Evolutionary conservation across 92 coral and sea anemone genomes (phyloP).

Genomic region (Parazoanthus atlanticus): DNA sequence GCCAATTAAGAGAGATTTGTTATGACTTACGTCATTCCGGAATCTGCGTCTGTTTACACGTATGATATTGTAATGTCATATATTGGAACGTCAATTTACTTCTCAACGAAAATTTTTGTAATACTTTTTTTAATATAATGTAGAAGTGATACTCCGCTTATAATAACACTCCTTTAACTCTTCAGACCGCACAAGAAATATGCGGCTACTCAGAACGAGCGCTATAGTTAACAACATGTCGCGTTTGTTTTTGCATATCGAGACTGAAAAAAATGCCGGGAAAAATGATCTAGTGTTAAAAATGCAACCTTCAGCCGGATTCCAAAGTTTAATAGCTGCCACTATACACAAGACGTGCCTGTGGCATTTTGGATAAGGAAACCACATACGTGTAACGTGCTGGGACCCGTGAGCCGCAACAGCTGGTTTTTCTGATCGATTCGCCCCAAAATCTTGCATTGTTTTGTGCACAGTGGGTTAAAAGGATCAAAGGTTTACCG

Average conservation of each 20-base stretch:
- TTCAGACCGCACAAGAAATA: no score
- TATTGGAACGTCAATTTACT: background rate
- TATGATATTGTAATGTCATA: background rate
- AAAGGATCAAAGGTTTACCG: no score
- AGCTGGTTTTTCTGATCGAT: no score
- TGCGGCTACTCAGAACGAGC: no score
- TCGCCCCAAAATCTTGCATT: no score
- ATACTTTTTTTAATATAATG: background rate
- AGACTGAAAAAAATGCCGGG: no score
- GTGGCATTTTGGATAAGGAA: background rate
- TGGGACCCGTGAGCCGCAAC: background rate
- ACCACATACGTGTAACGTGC: background rate
- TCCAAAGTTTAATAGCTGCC: background rate
- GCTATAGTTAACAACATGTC: no score
- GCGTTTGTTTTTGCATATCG: background rate
- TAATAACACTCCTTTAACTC: background rate
- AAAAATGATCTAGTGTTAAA: background rate
- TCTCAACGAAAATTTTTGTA: background rate
- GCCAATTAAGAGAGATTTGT: background rate
- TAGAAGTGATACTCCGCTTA: no score
- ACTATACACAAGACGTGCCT: background rate
- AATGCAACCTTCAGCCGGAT: background rate
- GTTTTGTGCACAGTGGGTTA: no score
- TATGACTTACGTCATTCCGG: background rate
- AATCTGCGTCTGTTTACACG: background rate